phyloP scores from a whole-genome alignment of 2,888 invertebrate genomes.

The Lithodes maja region DNA sequence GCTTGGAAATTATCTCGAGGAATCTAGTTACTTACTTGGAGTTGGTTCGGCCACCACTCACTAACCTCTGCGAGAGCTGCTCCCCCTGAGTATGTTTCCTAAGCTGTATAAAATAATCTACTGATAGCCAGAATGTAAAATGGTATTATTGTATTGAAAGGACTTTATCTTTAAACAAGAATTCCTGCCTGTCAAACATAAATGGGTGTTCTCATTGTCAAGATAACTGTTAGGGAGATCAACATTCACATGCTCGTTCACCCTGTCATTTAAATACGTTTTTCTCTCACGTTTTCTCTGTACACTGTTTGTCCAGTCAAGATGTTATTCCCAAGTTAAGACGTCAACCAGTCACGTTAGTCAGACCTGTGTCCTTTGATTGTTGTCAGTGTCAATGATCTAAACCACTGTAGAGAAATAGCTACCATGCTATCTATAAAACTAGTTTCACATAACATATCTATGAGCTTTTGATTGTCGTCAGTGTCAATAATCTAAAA shows the following conservation, averaged over 20 bases:
- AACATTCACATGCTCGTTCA: slow-evolving; percentile 4
- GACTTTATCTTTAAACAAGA: no score
- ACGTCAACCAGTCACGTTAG: slow-evolving; percentile 8
- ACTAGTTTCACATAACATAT: no score
- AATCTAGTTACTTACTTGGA: no score
- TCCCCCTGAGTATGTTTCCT: no score
- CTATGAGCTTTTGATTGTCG: no score
- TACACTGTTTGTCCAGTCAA: slow-evolving; percentile 14
- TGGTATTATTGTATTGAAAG: background rate
- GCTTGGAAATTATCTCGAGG: no score
- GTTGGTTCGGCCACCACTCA: no score
- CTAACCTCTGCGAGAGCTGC: no score
- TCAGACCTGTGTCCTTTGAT: slow-evolving; percentile 20
- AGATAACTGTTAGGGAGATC: background rate
- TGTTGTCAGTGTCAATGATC: slow-evolving; percentile 1
- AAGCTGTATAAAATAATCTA: background rate
- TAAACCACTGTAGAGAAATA: background rate
- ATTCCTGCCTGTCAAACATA: no score
- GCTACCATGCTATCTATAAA: no score
- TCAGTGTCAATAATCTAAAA: background rate
- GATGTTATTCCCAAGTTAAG: background rate
- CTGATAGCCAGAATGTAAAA: background rate
- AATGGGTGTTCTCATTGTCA: no score
- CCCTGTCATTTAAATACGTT: background rate
- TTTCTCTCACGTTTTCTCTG: background rate